Percentiles rank a stretch among this genome's conserved stretches.
Evolutionary conservation across 1,140 invertebrate species (phyloP).

Genomic region (Manduca sexta): DNA sequence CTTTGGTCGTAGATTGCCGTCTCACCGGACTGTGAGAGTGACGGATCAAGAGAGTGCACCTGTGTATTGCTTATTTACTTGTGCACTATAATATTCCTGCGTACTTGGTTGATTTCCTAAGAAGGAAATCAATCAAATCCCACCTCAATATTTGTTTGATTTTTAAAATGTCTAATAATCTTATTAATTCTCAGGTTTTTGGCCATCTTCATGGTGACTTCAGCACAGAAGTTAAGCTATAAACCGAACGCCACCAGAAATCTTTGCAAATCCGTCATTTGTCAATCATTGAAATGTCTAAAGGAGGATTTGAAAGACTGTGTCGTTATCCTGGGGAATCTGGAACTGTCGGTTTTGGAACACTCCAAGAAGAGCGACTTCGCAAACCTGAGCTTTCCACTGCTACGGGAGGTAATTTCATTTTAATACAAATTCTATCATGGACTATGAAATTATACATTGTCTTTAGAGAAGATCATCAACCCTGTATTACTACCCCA

Average conservation of each 20-base stretch:
- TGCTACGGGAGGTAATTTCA: conserved; percentile 62
- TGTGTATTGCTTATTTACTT: too few species aligned
- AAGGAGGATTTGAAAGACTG: conserved; percentile 76
- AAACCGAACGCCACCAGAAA: conserved; percentile 1
- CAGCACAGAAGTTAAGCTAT: conserved; percentile 5
- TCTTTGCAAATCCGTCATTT: background rate
- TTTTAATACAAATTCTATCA: background rate
- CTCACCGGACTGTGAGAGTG: too few species aligned
- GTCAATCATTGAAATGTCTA: background rate
- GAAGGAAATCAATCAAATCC: too few species aligned
- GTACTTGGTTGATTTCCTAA: too few species aligned
- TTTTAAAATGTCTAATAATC: background rate
- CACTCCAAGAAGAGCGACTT: conserved; percentile 60
- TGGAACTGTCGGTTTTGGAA: conserved; percentile 85
- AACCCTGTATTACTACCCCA: too few species aligned
- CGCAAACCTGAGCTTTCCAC: conserved; percentile 76
- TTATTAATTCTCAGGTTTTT: conserved; percentile 4
- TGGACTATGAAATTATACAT: too few species aligned
- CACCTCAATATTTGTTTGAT: too few species aligned
- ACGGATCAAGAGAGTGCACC: too few species aligned
- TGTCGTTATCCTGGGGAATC: conserved; percentile 85
- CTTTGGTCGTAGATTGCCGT: too few species aligned
- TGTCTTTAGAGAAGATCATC: too few species aligned
- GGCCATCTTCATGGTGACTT: background rate
- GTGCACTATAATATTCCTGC: too few species aligned